These are phyloP conservation scores for Tipula lateralis DNA, from an alignment of 2,888 invertebrate genomes.

Conservation along the genomic window DNA sequence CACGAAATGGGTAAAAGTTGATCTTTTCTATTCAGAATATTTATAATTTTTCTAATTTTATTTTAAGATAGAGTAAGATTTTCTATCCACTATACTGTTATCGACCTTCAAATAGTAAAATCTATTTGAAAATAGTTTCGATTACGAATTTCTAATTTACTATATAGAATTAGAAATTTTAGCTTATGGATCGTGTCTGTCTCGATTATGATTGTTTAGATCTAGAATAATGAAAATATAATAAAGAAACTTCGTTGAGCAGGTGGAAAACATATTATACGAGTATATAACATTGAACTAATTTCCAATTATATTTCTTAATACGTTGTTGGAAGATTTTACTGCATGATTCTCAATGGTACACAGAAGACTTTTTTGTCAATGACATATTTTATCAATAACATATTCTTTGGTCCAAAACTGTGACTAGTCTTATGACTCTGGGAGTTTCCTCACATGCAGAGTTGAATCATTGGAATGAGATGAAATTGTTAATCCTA, in stretches of 20 bases:
- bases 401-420: too few species aligned
- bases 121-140: background rate
- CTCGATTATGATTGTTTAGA: background rate
- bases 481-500: too few species aligned
- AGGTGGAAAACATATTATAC: background rate
- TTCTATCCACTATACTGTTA: background rate
- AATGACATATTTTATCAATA: too few species aligned
- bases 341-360: too few species aligned
- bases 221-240: background rate
- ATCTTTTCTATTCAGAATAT: background rate
- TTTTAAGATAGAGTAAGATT: background rate
- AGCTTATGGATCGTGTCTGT: background rate
- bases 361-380: too few species aligned
- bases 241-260: background rate
- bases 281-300: background rate
- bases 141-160: background rate
- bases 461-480: too few species aligned
- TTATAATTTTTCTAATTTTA: constrained; percentile 3
- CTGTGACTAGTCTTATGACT: too few species aligned
- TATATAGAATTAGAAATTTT: background rate
- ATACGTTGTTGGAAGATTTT: too few species aligned
- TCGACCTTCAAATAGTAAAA: background rate
- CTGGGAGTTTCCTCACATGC: too few species aligned
- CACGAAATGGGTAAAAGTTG: constrained; percentile 2
- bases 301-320: background rate